phyloP scores from a whole-genome alignment of 92 coral and sea anemone species.

The Montipora capitata region DNA sequence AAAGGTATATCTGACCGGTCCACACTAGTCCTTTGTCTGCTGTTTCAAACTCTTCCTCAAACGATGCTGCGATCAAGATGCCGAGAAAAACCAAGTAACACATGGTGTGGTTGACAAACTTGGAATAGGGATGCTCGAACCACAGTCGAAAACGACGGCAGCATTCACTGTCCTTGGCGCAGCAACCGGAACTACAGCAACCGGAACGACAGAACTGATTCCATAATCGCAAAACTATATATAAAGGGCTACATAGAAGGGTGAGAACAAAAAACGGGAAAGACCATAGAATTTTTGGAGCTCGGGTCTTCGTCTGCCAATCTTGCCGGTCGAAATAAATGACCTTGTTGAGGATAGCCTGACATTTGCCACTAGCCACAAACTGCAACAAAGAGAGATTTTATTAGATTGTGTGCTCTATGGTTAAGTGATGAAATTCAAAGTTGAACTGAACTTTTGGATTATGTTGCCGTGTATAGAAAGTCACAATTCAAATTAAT shows the following conservation, averaged over 20 bases:
- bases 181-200: not conserved
- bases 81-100: slow-evolving; percentile 19
- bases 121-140: slow-evolving; percentile 31
- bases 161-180: not conserved
- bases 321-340: slow-evolving; percentile 4
- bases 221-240: slow-evolving; percentile 8
- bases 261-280: not conserved
- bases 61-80: not conserved
- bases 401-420: too few relatives aligned
- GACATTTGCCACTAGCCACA: slow-evolving; percentile 40
- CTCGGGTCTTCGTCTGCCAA: not conserved
- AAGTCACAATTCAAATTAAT: too few relatives aligned
- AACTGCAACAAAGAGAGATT: not conserved
- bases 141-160: slow-evolving; percentile 1
- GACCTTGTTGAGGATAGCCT: slow-evolving; percentile 15
- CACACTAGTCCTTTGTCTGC: not conserved
- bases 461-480: too few relatives aligned
- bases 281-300: not conserved
- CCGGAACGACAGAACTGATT: not conserved
- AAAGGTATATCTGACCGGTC: slow-evolving; percentile 11
- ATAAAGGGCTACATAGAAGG: not conserved
- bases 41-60: not conserved
- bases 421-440: too few relatives aligned
- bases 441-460: too few relatives aligned
- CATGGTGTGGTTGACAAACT: slow-evolving; percentile 32